Evolutionary conservation across 2,888 invertebrate species (phyloP), one percentile per base, ranked within the genome.

Genomic region (Lydus trimaculatus): DNA sequence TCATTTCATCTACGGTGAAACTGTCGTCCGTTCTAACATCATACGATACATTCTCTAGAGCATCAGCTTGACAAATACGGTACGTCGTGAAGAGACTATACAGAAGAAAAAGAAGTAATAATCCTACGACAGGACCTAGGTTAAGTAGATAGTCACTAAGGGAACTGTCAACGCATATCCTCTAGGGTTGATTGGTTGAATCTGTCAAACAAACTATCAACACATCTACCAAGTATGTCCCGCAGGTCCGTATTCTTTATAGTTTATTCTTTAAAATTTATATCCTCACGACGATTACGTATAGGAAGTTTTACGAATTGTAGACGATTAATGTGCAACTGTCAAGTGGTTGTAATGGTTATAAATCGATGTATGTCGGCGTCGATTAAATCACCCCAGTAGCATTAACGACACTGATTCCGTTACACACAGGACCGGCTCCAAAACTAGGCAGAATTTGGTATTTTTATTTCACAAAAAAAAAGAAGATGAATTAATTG

Each of bases 141-240:
- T 73, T 75, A 75, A 72, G 73, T 68, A 69, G 72, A 72, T 68
- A 71, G 75, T 67, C 74, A 73, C 78, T 73, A 70, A 76, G 76
- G 77, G 74, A 73, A 72, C 76, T 80, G 78, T 80, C 80, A 77
- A 73, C 75, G 74, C 76, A 77, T 76, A 78, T 79, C 78, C 78
- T 75, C 67, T 68, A 69, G 75, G 56, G 77, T 73, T 80, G 81
- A 81, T 80, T 78, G 79, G 79, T 78, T 77, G 77, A 79, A 78
- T 80, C 78, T 79, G 80, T 81, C 81, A 79, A 73, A 73, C 58
- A 72, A 76, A 69, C 69, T 73, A 73, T 75, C 73, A 71, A 72
- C 62, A 65, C 61, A 61, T 59, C 43, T 17, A 43, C n/a, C 43
- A 43, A 43, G 65, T 23, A 25, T 20, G 61, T 69, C 69, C 65